Conservation (phyloP, 2,797 vertebrate genomes). For the Galago senegalensis region DNA sequence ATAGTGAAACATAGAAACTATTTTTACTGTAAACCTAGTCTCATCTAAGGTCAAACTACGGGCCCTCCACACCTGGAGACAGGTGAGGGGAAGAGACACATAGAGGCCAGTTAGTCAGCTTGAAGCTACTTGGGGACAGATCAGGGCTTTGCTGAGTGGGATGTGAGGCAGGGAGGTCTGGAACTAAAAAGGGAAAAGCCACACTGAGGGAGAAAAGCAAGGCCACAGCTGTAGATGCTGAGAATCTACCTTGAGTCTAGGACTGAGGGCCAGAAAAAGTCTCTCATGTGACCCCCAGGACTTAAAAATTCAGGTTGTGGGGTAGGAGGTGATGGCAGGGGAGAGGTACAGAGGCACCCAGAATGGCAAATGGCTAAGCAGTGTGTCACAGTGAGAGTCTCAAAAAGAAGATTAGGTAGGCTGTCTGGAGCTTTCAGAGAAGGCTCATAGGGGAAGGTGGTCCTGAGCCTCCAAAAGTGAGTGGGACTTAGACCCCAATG, state of each 20-base stretch:
- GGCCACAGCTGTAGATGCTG: not conserved
- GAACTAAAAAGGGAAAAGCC: not conserved
- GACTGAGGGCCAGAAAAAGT: not conserved
- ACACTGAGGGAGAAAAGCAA: not conserved
- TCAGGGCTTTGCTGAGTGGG: not conserved
- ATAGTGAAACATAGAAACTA: constrained; percentile 34
- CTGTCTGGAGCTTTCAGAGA: not conserved
- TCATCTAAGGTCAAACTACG: not conserved
- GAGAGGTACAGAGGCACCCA: no score
- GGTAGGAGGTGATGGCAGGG: fast-evolving
- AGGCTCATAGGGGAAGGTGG: not conserved
- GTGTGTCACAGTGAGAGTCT: fast-evolving
- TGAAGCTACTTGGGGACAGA: not conserved
- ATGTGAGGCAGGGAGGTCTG: not conserved
- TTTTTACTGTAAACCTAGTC: not conserved
- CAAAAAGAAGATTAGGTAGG: not conserved
- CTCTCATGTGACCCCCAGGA: not conserved
- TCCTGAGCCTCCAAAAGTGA: not conserved
- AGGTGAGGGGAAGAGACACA: not conserved
- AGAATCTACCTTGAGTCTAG: not conserved
- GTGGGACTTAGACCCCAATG: not conserved
- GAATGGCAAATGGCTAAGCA: not conserved
- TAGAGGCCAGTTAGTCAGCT: not conserved
- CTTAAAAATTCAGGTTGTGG: fast-evolving
- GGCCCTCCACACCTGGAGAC: not conserved